Base-by-base conservation (phyloP, 2,888 invertebrate genomes). In the Cryptocephalus primarius region DNA sequence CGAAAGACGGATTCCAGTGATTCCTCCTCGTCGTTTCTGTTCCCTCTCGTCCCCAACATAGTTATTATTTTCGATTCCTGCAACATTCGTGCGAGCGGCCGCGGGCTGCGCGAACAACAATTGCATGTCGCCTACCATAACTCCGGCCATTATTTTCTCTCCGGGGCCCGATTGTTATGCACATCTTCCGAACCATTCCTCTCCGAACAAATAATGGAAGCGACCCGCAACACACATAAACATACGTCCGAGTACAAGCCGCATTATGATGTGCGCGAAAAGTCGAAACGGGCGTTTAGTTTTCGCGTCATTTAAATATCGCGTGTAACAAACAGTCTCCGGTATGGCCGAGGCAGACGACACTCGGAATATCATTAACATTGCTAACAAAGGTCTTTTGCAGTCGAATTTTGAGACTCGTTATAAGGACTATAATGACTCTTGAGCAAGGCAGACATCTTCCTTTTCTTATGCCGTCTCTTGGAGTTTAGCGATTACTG, bases 51-150 rank as follows among this genome's bases (percentile, higher is more conserved):
- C 38, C 39, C 33, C 44, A 41, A 38, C 44, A 41, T 42, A 46
- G 46, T 46, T 44, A 45, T 48, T 46, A 48, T 48, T 50, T 52
- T 44, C 48, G 45, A 48, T 52, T 47, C 48, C 44, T 39, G 43
- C 48, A 48, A 48, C 45, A 45, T 52, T 49, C 52, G 46, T 49
- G 52, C 47, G 47, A 48, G 39, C 46, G 48, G 48, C 44, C 48
- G 33, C 43, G 46, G 43, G 52, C 52, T 40, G 12, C 43, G 40
- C 50, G 42, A 50, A 48, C 47, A 50, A 48, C 52, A 48, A 48
- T 50, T 50, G 52, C 52, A 50, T 50, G 51, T 50, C 50, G 52
- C 49, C 52, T 48, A 48, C 52, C 45, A 47, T 48, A 50, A 46
- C 48, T 48, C 42, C 43, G 45, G 31, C 52, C 52, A 52, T 52